Conservation (phyloP, 2,113 vertebrate genomes). For the Mustela lutreola region DNA sequence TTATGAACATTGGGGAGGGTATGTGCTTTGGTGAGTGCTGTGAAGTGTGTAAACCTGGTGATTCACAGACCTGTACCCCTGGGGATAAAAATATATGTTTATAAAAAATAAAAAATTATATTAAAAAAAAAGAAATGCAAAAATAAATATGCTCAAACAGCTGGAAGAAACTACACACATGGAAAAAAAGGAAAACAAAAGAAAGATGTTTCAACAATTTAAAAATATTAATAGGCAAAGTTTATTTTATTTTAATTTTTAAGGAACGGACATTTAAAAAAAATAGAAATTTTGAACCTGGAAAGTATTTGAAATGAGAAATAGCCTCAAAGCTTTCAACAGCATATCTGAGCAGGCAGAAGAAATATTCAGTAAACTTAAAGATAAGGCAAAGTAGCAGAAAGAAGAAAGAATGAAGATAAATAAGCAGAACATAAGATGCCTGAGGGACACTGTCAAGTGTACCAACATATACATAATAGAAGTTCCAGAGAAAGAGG, state of each 20-base stretch:
- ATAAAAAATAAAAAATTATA: too few relatives aligned
- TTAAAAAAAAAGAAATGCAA: too few relatives aligned
- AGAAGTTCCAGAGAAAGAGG: not conserved
- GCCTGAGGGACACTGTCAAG: not conserved
- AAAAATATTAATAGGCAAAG: not conserved
- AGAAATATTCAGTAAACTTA: not conserved
- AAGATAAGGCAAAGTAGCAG: not conserved
- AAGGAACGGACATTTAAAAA: not conserved
- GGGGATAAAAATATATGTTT: too few relatives aligned
- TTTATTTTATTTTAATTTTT: too few relatives aligned
- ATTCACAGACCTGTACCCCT: too few relatives aligned
- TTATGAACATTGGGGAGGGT: too few relatives aligned
- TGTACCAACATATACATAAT: not conserved
- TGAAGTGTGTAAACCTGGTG: too few relatives aligned
- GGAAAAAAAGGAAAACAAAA: not conserved
- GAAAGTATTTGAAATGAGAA: not conserved
- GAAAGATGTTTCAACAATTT: not conserved
- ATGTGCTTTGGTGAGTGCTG: too few relatives aligned
- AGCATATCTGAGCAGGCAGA: not conserved
- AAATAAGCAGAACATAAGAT: not conserved
- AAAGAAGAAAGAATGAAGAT: not conserved
- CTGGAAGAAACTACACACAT: not conserved
- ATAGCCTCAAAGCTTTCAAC: not conserved
- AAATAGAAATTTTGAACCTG: not conserved
- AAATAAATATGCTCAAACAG: not conserved